These are phyloP conservation scores for Argyra leucocephala DNA, from an alignment of 2,888 invertebrate species.

Conservation along the genomic window DNA sequence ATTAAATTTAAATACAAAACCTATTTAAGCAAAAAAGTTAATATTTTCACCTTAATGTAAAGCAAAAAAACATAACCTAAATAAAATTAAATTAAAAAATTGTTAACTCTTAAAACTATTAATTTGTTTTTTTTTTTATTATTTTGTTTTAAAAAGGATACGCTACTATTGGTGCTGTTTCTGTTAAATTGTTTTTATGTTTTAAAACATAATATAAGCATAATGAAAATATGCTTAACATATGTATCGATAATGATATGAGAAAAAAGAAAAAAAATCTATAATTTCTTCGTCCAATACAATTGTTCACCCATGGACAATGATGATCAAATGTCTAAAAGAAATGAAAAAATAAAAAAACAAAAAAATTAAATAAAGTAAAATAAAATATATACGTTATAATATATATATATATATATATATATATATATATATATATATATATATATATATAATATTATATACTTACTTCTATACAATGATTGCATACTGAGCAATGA, in stretches of 20 bases:
- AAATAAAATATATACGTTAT: neutral
- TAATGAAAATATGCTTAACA: conserved; percentile 92
- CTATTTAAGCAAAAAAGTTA: too few species aligned
- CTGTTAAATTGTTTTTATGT: conserved; percentile 68
- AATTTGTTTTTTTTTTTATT: neutral
- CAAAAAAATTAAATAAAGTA: conserved; percentile 9
- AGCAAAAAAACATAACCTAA: too few species aligned
- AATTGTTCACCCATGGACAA: conserved; percentile 97
- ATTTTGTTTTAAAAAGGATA: conserved; percentile 65
- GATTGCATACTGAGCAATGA: conserved; percentile 98
- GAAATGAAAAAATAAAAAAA: conserved; percentile 22
- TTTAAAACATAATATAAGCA: conserved; percentile 87
- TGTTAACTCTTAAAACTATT: neutral
- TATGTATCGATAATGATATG: conserved; percentile 90
- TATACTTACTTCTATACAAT: conserved; percentile 80
- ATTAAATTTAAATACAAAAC: too few species aligned
- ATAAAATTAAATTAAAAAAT: too few species aligned
- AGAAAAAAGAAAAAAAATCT: conserved; percentile 98
- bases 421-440: conserved; percentile 12
- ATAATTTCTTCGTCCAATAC: conserved; percentile 94
- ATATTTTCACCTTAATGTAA: too few species aligned
- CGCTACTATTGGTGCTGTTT: conserved; percentile 74
- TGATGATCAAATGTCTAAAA: conserved; percentile 98
- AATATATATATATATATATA: neutral
- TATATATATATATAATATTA: conserved; percentile 8